Evolutionary conservation across 2,113 vertebrate species (phyloP).

Genomic region (Pluvialis apricaria): DNA sequence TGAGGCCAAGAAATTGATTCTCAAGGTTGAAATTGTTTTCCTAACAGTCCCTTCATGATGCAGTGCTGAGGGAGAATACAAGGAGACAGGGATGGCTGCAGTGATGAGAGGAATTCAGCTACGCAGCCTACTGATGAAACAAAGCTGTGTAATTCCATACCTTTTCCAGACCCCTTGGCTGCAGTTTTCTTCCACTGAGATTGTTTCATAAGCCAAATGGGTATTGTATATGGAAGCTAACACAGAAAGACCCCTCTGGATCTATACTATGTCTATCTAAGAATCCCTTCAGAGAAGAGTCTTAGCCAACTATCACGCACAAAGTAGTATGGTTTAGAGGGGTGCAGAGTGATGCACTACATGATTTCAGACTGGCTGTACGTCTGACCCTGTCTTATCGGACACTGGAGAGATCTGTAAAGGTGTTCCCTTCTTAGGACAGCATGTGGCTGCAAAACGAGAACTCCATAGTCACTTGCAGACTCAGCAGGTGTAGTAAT

Average conservation of each 20-base stretch:
- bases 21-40: not conserved
- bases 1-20: not conserved
- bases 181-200: not conserved
- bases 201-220: not conserved
- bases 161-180: not conserved
- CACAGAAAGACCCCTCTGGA: not conserved
- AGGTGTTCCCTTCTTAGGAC: not conserved
- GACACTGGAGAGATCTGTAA: not conserved
- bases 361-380: not conserved
- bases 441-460: not conserved
- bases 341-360: not conserved
- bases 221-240: not conserved
- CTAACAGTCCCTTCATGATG: not conserved
- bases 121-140: not conserved
- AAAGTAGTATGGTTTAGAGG: not conserved
- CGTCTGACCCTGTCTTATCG: not conserved
- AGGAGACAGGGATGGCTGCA: not conserved
- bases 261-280: not conserved
- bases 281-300: not conserved
- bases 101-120: not conserved
- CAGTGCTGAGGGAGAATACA: not conserved
- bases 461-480: not conserved
- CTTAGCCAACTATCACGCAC: not conserved
- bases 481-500: not conserved
- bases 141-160: not conserved